Conservation (phyloP, 2,113 vertebrate genomes). For the Ifrita kowaldi region DNA sequence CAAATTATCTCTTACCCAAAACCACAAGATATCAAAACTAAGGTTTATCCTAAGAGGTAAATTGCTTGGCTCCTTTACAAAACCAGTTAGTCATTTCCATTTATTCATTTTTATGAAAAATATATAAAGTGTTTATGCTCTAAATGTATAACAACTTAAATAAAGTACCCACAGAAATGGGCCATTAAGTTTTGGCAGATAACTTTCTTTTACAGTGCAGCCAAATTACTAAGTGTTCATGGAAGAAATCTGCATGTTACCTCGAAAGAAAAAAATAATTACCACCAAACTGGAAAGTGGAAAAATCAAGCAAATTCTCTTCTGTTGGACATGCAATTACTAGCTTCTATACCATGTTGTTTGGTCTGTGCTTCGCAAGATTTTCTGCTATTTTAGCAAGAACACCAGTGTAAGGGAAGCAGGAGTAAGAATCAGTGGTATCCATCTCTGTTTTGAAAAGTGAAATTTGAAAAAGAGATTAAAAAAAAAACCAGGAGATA, state of each 20-base stretch:
- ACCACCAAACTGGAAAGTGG: background rate
- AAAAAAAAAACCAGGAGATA: conserved; percentile 20
- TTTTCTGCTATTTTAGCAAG: background rate
- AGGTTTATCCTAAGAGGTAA: conserved; percentile 8
- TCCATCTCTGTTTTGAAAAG: background rate
- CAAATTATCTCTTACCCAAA: background rate
- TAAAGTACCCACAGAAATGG: background rate
- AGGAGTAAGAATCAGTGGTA: conserved; percentile 5
- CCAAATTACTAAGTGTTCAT: background rate
- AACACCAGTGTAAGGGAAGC: background rate
- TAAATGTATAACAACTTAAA: background rate
- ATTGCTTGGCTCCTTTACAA: background rate
- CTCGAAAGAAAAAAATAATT: background rate
- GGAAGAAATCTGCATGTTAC: background rate
- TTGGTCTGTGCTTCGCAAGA: background rate
- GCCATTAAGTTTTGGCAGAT: background rate
- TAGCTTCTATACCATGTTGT: background rate
- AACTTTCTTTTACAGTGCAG: background rate
- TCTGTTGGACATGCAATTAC: background rate
- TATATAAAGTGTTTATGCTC: background rate
- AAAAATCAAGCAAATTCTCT: background rate
- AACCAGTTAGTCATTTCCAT: background rate
- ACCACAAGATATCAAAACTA: conserved; percentile 1
- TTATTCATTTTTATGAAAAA: background rate
- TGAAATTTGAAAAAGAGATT: conserved; percentile 34